Evolutionary conservation across 1,140 invertebrate species (phyloP).

Genomic region (Akabosia matsudoensis): DNA sequence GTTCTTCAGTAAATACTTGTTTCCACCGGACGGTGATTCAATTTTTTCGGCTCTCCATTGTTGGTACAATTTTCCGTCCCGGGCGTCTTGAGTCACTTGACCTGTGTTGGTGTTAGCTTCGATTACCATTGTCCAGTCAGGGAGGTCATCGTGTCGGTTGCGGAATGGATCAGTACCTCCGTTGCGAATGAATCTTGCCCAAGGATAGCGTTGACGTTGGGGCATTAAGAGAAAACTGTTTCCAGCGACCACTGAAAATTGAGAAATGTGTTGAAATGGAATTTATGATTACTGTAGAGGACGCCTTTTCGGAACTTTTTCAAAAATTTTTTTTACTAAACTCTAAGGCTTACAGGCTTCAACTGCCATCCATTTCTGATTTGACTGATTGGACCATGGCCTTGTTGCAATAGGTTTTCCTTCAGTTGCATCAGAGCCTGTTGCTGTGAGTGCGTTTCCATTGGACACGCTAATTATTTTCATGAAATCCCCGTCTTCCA

Average conservation of each 20-base stretch:
- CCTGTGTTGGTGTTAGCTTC: constrained; percentile 2
- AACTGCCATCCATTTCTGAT: constrained; percentile 8
- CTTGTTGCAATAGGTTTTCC: background rate
- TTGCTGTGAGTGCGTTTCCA: constrained; percentile 1
- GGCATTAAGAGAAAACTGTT: constrained; percentile 29
- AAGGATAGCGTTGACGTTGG: constrained; percentile 29
- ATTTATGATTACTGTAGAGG: background rate
- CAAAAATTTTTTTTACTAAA: background rate
- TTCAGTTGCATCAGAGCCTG: constrained; percentile 1
- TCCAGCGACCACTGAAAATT: constrained; percentile 28
- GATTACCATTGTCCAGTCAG: constrained; percentile 34
- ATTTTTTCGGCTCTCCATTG: background rate
- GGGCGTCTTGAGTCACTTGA: background rate
- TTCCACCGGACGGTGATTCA: background rate
- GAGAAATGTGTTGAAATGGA: background rate
- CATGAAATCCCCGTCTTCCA: constrained; percentile 1
- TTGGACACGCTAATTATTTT: constrained; percentile 5
- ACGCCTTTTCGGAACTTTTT: background rate
- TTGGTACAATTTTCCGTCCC: background rate
- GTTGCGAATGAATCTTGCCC: constrained; percentile 28
- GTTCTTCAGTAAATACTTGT: background rate
- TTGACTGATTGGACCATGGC: background rate
- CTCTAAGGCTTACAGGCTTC: constrained; percentile 10
- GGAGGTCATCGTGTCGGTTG: constrained; percentile 29
- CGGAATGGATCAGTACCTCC: constrained; percentile 17